Conservation (phyloP, 2,888 invertebrate species). For the Xestia xanthographa region DNA sequence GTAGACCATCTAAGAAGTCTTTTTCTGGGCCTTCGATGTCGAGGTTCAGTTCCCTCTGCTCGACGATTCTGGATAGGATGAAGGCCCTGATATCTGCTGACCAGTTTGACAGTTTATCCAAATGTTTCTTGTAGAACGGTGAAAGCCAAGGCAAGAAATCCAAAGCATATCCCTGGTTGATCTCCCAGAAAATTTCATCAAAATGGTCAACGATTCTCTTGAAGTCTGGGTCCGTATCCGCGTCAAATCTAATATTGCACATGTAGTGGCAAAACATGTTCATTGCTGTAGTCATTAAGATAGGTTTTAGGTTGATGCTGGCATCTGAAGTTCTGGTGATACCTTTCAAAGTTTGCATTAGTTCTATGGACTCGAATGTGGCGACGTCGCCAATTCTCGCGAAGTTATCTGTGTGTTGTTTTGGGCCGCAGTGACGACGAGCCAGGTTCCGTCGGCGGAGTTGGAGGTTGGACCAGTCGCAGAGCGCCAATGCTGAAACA, state of each 20-base stretch:
- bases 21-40: conserved; percentile 91
- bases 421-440: conserved; percentile 95
- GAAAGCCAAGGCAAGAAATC: conserved; percentile 96
- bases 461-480: conserved; percentile 96
- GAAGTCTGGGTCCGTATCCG: conserved; percentile 92
- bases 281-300: conserved; percentile 93
- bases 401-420: conserved; percentile 93
- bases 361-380: conserved; percentile 91
- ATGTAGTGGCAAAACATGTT: conserved; percentile 97
- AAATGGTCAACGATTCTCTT: conserved; percentile 92
- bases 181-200: conserved; percentile 97
- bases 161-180: conserved; percentile 96
- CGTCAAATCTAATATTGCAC: conserved; percentile 94
- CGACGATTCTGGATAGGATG: conserved; percentile 93
- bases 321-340: conserved; percentile 81
- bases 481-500: conserved; percentile 94
- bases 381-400: conserved; percentile 93
- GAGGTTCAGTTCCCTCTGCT: conserved; percentile 89
- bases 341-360: conserved; percentile 90
- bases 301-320: conserved; percentile 92
- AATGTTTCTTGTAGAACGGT: conserved; percentile 93
- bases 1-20: conserved; percentile 95
- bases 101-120: conserved; percentile 93
- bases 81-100: conserved; percentile 93
- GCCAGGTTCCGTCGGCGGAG: conserved; percentile 94